phyloP scores from a whole-genome alignment of 2,888 invertebrate genomes.

The Entomobrya proxima region DNA sequence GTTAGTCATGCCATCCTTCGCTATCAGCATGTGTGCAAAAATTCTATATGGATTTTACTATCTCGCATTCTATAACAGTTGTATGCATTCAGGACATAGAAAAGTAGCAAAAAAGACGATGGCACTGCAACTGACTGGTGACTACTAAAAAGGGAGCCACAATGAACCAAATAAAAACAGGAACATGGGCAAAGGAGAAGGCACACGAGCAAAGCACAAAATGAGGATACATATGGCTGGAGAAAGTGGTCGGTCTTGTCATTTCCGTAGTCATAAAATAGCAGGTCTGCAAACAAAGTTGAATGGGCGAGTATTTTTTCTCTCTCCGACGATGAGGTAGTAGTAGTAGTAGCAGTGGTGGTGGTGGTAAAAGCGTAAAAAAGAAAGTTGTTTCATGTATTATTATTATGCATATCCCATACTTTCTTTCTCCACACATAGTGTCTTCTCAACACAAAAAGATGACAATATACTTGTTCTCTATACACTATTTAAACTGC shows the following conservation, averaged over 20 bases:
- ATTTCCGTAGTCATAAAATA: slow-evolving; percentile 7
- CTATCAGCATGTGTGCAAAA: not conserved
- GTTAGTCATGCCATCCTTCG: not conserved
- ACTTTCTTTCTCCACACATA: too few relatives aligned
- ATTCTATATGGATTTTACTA: not conserved
- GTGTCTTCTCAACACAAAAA: not conserved
- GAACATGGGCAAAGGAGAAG: not conserved
- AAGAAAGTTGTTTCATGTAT: too few relatives aligned
- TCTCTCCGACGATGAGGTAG: too few relatives aligned
- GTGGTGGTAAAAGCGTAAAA: not conserved
- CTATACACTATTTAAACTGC: not conserved
- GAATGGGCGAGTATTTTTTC: not conserved
- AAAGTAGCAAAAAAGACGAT: not conserved
- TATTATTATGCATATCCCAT: too few relatives aligned
- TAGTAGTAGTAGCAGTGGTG: not conserved
- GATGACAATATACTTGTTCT: not conserved
- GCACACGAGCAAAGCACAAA: not conserved
- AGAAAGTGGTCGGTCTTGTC: slow-evolving; percentile 22
- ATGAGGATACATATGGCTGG: not conserved
- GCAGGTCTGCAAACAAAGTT: not conserved
- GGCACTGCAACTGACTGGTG: not conserved
- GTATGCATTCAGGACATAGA: not conserved
- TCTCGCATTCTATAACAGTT: not conserved
- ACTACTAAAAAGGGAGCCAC: slow-evolving; percentile 3
- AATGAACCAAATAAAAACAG: slow-evolving; percentile 49